phyloP scores from a whole-genome alignment of 2,888 invertebrate genomes.

The Brenthis daphne region DNA sequence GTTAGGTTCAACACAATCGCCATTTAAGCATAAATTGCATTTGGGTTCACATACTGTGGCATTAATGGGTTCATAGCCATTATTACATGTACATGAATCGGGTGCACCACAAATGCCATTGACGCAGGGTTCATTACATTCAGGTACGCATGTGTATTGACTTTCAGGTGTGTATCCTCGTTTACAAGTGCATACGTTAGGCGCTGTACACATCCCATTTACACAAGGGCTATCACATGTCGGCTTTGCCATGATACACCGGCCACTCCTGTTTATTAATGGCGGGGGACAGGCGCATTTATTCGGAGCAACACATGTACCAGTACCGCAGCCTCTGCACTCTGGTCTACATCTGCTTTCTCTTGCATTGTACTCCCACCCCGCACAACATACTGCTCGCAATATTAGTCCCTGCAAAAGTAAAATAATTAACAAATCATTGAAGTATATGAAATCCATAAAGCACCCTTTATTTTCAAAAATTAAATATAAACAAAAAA shows the following conservation, averaged over 20 bases:
- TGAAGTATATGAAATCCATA: not conserved
- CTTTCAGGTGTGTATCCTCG: constrained; percentile 44
- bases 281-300: constrained; percentile 56
- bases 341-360: constrained; percentile 42
- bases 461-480: too few species aligned
- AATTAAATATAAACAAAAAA: too few species aligned
- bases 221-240: constrained; percentile 65
- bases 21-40: constrained; percentile 46
- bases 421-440: not conserved
- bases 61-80: constrained; percentile 41
- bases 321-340: constrained; percentile 54
- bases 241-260: constrained; percentile 46
- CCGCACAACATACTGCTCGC: constrained; percentile 34
- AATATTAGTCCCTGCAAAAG: not conserved
- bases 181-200: constrained; percentile 59
- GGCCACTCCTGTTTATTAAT: constrained; percentile 29
- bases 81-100: constrained; percentile 44
- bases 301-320: constrained; percentile 53
- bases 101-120: constrained; percentile 54
- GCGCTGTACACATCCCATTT: constrained; percentile 50
- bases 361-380: constrained; percentile 28
- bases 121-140: constrained; percentile 48
- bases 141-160: constrained; percentile 39
- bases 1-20: constrained; percentile 53
- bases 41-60: constrained; percentile 39